phyloP scores from a whole-genome alignment of 1,140 invertebrate genomes.

The Phocides pigmalion region DNA sequence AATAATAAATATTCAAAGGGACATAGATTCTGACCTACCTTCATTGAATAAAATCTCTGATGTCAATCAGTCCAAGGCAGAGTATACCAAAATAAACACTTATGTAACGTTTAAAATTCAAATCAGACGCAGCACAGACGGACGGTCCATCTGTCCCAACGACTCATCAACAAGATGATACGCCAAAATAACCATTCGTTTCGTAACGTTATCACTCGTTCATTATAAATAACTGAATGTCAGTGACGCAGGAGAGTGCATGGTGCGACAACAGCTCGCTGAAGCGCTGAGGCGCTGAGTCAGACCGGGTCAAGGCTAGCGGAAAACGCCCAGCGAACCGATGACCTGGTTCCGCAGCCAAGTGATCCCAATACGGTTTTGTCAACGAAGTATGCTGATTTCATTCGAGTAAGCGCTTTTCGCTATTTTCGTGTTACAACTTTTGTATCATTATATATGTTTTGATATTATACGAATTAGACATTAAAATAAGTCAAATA shows the following conservation, averaged over 20 bases:
- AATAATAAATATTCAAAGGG: too few relatives aligned
- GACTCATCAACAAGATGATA: slow-evolving; percentile 17
- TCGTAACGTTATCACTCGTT: slow-evolving; percentile 23
- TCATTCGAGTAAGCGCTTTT: slow-evolving; percentile 6
- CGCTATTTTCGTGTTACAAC: background rate
- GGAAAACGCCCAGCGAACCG: slow-evolving; percentile 35
- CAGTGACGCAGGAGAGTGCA: slow-evolving; percentile 34
- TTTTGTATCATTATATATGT: background rate
- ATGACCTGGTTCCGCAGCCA: slow-evolving; percentile 36
- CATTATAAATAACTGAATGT: slow-evolving; percentile 32
- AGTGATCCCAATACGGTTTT: slow-evolving; percentile 33
- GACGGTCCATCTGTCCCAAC: background rate
- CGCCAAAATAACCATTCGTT: slow-evolving; percentile 29
- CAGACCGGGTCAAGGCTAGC: slow-evolving; percentile 37
- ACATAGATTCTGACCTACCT: background rate
- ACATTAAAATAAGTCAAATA: too few relatives aligned
- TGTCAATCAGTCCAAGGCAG: background rate
- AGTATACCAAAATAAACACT: slow-evolving; percentile 19
- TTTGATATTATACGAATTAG: background rate
- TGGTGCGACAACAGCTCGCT: slow-evolving; percentile 28
- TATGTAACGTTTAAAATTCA: background rate
- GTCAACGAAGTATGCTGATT: slow-evolving; percentile 23
- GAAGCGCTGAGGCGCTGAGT: slow-evolving; percentile 24
- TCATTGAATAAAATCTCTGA: background rate
- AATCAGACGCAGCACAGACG: slow-evolving; percentile 9